Evolutionary conservation across 2,113 vertebrate species (phyloP), one percentile per base, ranked within the genome.

Genomic region (Prunella himalayana): DNA sequence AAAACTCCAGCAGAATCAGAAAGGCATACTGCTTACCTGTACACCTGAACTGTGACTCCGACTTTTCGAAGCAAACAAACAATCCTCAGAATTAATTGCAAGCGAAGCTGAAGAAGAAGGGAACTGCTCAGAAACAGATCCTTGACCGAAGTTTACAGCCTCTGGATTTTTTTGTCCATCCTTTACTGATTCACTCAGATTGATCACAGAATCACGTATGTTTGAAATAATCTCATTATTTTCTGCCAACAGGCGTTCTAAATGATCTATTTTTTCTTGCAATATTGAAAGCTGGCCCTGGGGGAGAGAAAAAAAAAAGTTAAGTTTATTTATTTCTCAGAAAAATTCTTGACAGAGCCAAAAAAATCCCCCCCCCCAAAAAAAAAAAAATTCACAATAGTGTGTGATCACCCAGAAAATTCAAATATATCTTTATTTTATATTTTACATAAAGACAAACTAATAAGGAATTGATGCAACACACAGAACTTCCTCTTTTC

Each of bases 161-260:
- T 98, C 98, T 25, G 96, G 91, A 80, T 82, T 84, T 78, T 96
- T 97, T 23, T 96, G 94, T 31, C 97, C 97, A 39, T 98, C 98
- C 77, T 98, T 98, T 89, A 98, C 97, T 63, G 98, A 98, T 90
- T 98, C 98, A 86, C 98, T 99, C 79, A 98, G 95, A 88, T 98
- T 98, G 85, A 99, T 97, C 76, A 99, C 97, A 6, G 98, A 98
- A 94, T 99, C 98, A 8, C 98, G 98, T 95, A 99, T 98, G 64
- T 97, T 98, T 88, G 98, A 98, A 95, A 99, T 99, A 94, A 99
- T 98, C 35, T 98, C 98, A 96, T 99, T 99, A 97, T 99, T 99
- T 97, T 99, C 98, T 11, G 98, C 98, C 61, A 99, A 97, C 49
- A 99, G 98, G 39, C 86, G 98, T 92, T 99, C 99, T 90, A 99